These are phyloP conservation scores for Rhopalosiphum nymphaeae DNA, from an alignment of 2,888 invertebrate genomes.

Conservation along the genomic window DNA sequence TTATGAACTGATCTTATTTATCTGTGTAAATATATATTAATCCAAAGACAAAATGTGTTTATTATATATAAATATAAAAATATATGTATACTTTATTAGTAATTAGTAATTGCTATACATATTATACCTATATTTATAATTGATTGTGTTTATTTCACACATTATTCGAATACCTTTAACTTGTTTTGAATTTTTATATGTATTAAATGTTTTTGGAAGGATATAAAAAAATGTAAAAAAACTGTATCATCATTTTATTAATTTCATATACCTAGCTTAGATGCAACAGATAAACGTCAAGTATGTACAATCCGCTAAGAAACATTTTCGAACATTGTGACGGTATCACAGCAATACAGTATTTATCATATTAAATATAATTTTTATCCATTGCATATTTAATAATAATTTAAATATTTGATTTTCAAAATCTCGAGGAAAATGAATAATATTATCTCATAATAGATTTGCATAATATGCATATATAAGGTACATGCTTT, in stretches of 20 bases:
- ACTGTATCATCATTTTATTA: too few species aligned
- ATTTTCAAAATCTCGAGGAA: neutral
- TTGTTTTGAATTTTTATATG: neutral
- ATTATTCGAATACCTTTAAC: neutral
- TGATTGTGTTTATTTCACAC: neutral
- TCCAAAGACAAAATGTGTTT: neutral
- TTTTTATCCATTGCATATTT: neutral
- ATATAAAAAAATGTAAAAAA: neutral
- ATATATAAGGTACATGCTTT: neutral
- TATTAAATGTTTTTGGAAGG: neutral
- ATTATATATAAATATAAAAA: neutral
- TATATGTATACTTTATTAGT: too few species aligned
- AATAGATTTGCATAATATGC: neutral
- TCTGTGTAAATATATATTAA: neutral
- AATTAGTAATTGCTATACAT: too few species aligned
- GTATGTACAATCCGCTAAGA: neutral
- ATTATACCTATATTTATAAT: neutral
- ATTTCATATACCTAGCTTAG: too few species aligned
- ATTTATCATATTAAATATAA: neutral
- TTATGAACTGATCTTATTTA: neutral
- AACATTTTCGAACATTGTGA: neutral
- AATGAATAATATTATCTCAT: neutral
- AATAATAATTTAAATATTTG: neutral
- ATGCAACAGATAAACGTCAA: neutral
- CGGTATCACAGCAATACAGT: neutral